A percentile compares a stretch with the other conserved stretches of the same genome.
Evolutionary conservation across 2,888 invertebrate genomes (phyloP).

Genomic region (Subacronicta megacephala): DNA sequence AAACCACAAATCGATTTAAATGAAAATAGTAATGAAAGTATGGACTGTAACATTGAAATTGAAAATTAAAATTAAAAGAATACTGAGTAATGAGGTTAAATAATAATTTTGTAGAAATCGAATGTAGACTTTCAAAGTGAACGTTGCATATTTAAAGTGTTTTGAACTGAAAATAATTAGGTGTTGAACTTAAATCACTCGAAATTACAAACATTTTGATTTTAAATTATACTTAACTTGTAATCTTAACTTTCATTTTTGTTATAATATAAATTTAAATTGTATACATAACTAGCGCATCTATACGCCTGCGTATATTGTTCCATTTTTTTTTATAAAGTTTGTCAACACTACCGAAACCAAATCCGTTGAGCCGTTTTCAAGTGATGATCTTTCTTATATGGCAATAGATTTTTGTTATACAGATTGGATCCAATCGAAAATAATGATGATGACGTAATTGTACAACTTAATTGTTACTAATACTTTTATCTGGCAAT

Average conservation of each 20-base stretch:
- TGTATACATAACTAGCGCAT: too few relatives aligned
- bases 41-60: conserved; percentile 87
- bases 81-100: conserved; percentile 27
- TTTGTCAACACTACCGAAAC: too few relatives aligned
- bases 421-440: not conserved
- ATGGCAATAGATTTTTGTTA: too few relatives aligned
- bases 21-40: conserved; percentile 86
- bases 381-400: too few relatives aligned
- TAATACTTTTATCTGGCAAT: conserved; percentile 48
- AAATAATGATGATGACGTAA: conserved; percentile 9
- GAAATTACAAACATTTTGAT: conserved; percentile 10
- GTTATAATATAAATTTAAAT: not conserved
- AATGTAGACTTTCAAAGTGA: conserved; percentile 38
- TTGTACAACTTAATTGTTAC: conserved; percentile 16
- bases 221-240: conserved; percentile 22
- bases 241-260: not conserved
- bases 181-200: conserved; percentile 7
- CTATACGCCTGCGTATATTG: too few relatives aligned
- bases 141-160: conserved; percentile 35
- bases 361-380: too few relatives aligned
- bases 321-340: too few relatives aligned
- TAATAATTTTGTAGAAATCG: conserved; percentile 33
- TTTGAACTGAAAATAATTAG: too few relatives aligned
- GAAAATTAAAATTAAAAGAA: conserved; percentile 74
- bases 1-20: conserved; percentile 75